Base-by-base conservation (phyloP, 2,113 vertebrate species). In the Macrotis lagotis region DNA sequence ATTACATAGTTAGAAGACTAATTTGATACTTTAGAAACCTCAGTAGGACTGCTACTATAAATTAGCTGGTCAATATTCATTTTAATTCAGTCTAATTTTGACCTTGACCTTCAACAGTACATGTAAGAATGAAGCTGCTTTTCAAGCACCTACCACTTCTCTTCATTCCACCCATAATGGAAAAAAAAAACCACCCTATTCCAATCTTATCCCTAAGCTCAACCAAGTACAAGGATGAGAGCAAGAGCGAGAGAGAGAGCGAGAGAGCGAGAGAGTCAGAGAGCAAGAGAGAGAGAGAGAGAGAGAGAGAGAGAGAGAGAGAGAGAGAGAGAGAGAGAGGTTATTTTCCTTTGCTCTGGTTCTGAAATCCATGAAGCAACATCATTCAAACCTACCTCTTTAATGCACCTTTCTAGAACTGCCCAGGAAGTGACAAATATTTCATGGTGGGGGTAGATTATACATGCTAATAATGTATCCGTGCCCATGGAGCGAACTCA, bases 341-440 rank as follows among this genome's bases (percentile, higher is more conserved):
- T 3, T 31, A 50, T 91, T 92, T 88, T 50, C 94, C 49, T 55
- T 92, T 94, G 28, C 49, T 6, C n/a, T 25, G 14, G 91, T 89
- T 50, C 96, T 96, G 93, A 95, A 95, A 95, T 66, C 91, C 88
- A 37, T 88, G 92, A 94, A 93, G 92, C 9, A 91, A 89, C 31
- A 89, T 55, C 90, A 93, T 66, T 28, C 47, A 2, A 92, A 49
- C 10, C 51, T 25, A 31, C 25, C 50, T 88, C 51, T 53, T 49
- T 8, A 51, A 48, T 6, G 66, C 66, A 96, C 55, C 97, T 59
- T 83, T 55, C 6, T 0, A 96, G 91, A 96, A 25, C 19, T 92
- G 83, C 93, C 94, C 91, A n/a, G 88, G 94, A 98, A 92, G 95
- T 51, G 94, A 96, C 96, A 97, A 96, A 95, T 92, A 94, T 59